Evolutionary conservation across 2,888 invertebrate genomes (phyloP).

Genomic region (Acleris sparsana): DNA sequence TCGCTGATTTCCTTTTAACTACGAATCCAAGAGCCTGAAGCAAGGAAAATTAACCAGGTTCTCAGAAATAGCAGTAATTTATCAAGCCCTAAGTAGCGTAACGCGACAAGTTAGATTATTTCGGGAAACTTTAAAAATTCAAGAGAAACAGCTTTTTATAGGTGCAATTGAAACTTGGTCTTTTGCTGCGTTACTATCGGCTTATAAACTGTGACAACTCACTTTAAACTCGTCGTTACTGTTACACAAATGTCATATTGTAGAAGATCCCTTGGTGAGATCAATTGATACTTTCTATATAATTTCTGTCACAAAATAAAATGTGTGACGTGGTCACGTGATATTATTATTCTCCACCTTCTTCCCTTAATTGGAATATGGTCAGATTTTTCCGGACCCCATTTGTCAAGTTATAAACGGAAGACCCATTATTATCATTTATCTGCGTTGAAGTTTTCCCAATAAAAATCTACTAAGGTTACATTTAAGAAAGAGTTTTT

Average conservation of each 20-base stretch:
- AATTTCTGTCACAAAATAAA: too few species aligned
- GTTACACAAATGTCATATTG: neutral
- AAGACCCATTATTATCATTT: too few species aligned
- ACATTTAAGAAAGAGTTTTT: too few species aligned
- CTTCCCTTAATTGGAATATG: too few species aligned
- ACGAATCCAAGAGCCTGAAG: neutral
- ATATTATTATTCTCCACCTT: too few species aligned
- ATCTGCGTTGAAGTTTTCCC: too few species aligned
- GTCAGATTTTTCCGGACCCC: too few species aligned
- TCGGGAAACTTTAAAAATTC: conserved; percentile 25
- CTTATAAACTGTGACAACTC: neutral
- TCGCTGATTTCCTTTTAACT: neutral
- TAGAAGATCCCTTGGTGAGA: neutral
- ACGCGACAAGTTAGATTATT: conserved; percentile 34
- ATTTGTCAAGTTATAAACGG: too few species aligned
- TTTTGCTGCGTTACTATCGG: conserved; percentile 22
- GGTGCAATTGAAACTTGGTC: conserved; percentile 25
- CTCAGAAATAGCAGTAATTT: conserved; percentile 7
- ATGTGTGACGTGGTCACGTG: too few species aligned
- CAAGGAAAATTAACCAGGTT: conserved; percentile 12
- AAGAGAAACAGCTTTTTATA: conserved; percentile 24
- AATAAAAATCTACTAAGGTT: too few species aligned
- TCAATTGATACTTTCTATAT: too few species aligned
- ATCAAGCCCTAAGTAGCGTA: conserved; percentile 20
- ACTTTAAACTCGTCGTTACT: neutral